Evolutionary conservation across 2,113 vertebrate genomes (phyloP).

Genomic region (Typhlomys cinereus): DNA sequence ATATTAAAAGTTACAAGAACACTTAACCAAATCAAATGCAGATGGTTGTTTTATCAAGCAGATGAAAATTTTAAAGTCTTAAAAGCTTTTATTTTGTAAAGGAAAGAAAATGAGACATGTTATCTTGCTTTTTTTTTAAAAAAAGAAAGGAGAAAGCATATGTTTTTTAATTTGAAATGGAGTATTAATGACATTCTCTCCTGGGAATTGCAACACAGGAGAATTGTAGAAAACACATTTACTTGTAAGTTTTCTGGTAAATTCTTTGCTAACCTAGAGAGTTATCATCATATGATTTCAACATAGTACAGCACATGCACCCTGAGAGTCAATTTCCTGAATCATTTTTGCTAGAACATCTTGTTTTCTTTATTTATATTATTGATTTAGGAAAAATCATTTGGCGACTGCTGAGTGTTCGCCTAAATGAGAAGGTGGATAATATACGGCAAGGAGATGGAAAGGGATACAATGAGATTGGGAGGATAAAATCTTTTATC

Average conservation of each 20-base stretch:
- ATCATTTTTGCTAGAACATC: slow-evolving; percentile 74
- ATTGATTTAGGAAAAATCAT: slow-evolving; percentile 77
- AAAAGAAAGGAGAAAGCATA: slow-evolving; percentile 82
- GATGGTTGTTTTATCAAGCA: slow-evolving; percentile 84
- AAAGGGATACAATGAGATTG: slow-evolving; percentile 25
- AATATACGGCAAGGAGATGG: slow-evolving; percentile 22
- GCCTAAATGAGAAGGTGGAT: slow-evolving; percentile 46
- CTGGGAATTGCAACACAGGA: slow-evolving; percentile 80
- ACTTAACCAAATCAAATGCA: slow-evolving; percentile 85
- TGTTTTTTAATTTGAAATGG: slow-evolving; percentile 88
- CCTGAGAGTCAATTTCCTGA: slow-evolving; percentile 79
- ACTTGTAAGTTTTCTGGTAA: slow-evolving; percentile 83
- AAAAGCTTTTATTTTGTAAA: slow-evolving; percentile 87
- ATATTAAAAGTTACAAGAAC: slow-evolving; percentile 64
- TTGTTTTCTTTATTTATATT: slow-evolving; percentile 79
- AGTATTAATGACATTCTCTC: slow-evolving; percentile 85
- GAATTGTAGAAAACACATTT: slow-evolving; percentile 84
- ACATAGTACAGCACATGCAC: slow-evolving; percentile 73
- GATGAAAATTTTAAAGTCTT: slow-evolving; percentile 84
- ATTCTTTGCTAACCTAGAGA: slow-evolving; percentile 82
- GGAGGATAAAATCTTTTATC: slow-evolving; percentile 54
- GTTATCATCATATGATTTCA: slow-evolving; percentile 80
- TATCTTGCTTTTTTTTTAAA: slow-evolving; percentile 79
- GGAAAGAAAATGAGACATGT: slow-evolving; percentile 82
- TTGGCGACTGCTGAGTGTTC: slow-evolving; percentile 72